A percentile compares a stretch with the other conserved stretches of the same genome.
These are phyloP conservation scores for Melipona bicolor DNA, from an alignment of 2,888 invertebrate species.

Conservation along the genomic window DNA sequence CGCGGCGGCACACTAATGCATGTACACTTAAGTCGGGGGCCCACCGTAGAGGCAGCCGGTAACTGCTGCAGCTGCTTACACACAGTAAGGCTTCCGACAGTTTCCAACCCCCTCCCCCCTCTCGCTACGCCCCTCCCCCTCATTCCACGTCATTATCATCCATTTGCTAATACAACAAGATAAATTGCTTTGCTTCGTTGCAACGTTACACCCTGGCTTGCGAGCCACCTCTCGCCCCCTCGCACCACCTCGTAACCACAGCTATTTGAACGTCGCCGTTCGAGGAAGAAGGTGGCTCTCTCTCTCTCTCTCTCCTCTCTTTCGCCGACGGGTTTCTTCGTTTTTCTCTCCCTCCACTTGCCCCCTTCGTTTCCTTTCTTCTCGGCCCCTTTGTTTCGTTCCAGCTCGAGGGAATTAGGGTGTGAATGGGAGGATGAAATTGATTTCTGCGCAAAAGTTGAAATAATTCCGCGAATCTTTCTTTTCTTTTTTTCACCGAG, in stretches of 20 bases:
- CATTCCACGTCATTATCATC: conserved; percentile 71
- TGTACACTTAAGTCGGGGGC: conserved; percentile 50
- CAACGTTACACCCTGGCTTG: conserved; percentile 43
- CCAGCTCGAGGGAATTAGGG: not conserved
- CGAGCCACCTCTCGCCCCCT: conserved; percentile 46
- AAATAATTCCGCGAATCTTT: no score
- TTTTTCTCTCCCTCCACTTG: not conserved
- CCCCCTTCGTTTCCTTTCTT: not conserved
- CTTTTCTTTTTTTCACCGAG: no score
- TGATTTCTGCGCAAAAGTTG: not conserved
- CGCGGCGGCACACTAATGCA: conserved; percentile 47
- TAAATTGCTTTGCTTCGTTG: conserved; percentile 69
- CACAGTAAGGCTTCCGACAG: conserved; percentile 37
- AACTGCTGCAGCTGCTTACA: conserved; percentile 56
- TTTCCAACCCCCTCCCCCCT: conserved; percentile 32
- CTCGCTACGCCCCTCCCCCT: not conserved
- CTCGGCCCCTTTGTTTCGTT: not conserved
- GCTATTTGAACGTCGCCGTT: conserved; percentile 14
- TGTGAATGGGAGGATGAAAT: not conserved
- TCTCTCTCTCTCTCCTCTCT: not conserved
- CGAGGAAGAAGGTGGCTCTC: not conserved
- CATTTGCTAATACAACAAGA: conserved; percentile 76
- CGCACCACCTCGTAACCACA: not conserved
- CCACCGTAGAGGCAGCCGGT: conserved; percentile 13
- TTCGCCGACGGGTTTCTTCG: no score